Evolutionary conservation across 2,113 vertebrate genomes (phyloP), one percentile per base, ranked within the genome.

Genomic region (Neogobius melanostomus): DNA sequence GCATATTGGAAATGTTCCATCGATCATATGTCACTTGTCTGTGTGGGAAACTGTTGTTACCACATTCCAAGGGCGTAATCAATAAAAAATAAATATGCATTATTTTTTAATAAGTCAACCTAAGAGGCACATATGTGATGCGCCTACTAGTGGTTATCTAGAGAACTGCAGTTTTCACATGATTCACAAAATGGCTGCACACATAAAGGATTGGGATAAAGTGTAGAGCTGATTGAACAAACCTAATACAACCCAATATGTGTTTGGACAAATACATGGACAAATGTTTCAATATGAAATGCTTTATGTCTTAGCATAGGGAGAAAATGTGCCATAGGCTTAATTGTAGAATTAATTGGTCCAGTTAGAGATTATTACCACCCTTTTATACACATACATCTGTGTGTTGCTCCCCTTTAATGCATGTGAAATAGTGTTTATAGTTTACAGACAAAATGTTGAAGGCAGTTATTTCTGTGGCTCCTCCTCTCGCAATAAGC

Each of bases 151-250:
- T 86, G 93, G 85, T 64, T 64, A 3, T 8, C 52, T 47, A 12
- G 52, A 64, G 87, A 89, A 93, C 67, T 88, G 75, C 90, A 88
- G 1, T 21, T 80, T 81, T 28, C 9, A 71, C 16, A 72, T 16
- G 60, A 78, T 45, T 63, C 61, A 91, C 90, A 93, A 93, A 93
- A 93, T 93, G 93, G 92, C 92, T 89, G 92, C 83, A 69, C 17
- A 64, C 43, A 5, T 9, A 64, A 10, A 17, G 61, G 21, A n/a
- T 62, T 28, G 14, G 14, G 59, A 61, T 11, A 14, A 51, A 51
- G 28, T 36, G 28, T 36, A 36, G 6, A n/a, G 8, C n/a, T 61
- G 14, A 61, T 9, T 44, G 54, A 36, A 36, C 9, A 36, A 61
- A n/a, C 6, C 42, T 8, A 59, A 42, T 42, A 28, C 11, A 43